These are phyloP conservation scores for Drosophila gaucha DNA, from an alignment of 2,888 invertebrate species.

Conservation along the genomic window DNA sequence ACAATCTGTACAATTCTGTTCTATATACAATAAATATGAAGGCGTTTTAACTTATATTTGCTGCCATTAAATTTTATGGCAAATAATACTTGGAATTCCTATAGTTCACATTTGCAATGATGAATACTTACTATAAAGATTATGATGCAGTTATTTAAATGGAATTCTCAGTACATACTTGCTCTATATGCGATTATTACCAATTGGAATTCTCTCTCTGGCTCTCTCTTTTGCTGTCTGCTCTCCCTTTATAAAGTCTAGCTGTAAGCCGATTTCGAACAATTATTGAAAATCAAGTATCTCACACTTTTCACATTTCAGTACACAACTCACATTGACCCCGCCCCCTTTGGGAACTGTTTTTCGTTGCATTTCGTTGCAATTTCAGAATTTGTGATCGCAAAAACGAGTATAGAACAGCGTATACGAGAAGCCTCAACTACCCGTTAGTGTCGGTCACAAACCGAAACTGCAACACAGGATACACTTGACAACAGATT, in stretches of 20 bases:
- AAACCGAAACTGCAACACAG: constrained; percentile 84
- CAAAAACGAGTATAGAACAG: constrained; percentile 84
- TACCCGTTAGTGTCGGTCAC: constrained; percentile 86
- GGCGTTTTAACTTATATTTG: too few relatives aligned
- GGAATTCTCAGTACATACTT: neutral
- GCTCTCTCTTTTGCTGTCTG: neutral
- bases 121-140: neutral
- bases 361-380: constrained; percentile 69
- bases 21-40: too few relatives aligned
- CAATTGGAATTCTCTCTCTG: neutral
- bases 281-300: constrained; percentile 28
- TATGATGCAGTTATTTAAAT: neutral
- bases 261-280: constrained; percentile 7
- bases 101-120: neutral
- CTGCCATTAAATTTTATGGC: too few relatives aligned
- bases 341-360: neutral
- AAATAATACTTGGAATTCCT: neutral
- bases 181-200: neutral
- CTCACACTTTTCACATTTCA: constrained; percentile 30
- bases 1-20: too few relatives aligned
- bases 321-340: constrained; percentile 26
- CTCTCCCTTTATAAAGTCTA: neutral
- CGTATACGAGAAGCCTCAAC: constrained; percentile 26
- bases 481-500: constrained; percentile 1
- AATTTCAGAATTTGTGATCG: constrained; percentile 85